Percentiles rank a stretch among this genome's conserved stretches.
phyloP scores from a whole-genome alignment of 2,888 invertebrate genomes.

The Cistogaster globosa region DNA sequence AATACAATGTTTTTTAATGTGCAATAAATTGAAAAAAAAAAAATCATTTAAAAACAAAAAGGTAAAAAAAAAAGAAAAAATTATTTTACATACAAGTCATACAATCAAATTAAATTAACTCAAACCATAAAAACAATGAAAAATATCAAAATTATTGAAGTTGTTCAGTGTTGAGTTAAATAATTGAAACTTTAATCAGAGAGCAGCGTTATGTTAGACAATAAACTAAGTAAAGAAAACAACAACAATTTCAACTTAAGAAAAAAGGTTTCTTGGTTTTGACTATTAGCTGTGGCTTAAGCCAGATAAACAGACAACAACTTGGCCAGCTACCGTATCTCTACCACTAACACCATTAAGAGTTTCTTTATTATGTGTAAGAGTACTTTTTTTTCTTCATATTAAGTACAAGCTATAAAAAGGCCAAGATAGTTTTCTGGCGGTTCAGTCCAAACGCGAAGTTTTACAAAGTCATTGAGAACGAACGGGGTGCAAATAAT shows the following conservation, averaged over 20 bases:
- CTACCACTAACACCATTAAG: constrained; percentile 47
- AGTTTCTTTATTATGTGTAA: constrained; percentile 51
- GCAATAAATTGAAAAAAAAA: not conserved
- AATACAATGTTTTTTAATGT: constrained; percentile 6
- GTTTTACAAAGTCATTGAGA: constrained; percentile 74
- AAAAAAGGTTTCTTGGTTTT: constrained; percentile 65
- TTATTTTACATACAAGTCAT: not conserved
- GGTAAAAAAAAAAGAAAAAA: not conserved
- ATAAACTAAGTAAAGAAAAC: constrained; percentile 28
- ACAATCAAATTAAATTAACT: constrained; percentile 3
- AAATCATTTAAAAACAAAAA: not conserved
- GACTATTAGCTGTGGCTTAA: constrained; percentile 26
- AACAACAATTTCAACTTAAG: not conserved
- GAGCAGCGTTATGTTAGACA: constrained; percentile 28
- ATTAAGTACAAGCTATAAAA: constrained; percentile 78
- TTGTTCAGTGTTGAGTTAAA: constrained; percentile 34
- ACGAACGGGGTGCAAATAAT: constrained; percentile 59
- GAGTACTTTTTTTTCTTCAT: constrained; percentile 57
- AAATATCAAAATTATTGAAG: constrained; percentile 11
- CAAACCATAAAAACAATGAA: not conserved
- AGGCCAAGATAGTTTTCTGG: constrained; percentile 78
- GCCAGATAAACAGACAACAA: constrained; percentile 39
- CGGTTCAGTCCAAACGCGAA: constrained; percentile 78
- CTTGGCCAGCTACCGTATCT: constrained; percentile 3
- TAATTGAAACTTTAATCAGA: constrained; percentile 21